Evolutionary conservation across 2,797 vertebrate species (phyloP).

Genomic region (Fistularia commersonii): DNA sequence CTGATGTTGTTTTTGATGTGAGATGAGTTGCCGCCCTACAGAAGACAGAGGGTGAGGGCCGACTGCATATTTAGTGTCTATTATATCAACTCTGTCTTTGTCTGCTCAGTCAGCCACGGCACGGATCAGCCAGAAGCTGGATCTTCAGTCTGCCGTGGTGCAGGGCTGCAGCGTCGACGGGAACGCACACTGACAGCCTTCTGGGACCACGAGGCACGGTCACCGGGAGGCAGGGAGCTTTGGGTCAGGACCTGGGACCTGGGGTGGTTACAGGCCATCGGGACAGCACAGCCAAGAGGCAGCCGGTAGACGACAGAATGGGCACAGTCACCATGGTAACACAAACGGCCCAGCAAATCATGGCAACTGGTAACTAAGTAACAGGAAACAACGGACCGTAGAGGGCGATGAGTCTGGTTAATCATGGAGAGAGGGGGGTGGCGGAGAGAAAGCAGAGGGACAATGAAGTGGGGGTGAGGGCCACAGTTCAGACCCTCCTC

Average conservation of each 20-base stretch:
- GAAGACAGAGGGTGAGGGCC: conserved; percentile 10
- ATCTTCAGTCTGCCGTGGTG: conserved; percentile 44
- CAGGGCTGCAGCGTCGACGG: conserved; percentile 41
- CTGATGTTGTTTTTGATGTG: conserved; percentile 11
- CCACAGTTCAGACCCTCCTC: conserved; percentile 29
- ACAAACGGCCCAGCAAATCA: conserved; percentile 77
- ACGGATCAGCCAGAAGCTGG: conserved; percentile 60
- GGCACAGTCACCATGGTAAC: conserved; percentile 81
- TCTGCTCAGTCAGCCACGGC: conserved; percentile 44
- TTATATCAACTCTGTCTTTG: conserved; percentile 38
- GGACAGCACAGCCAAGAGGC: conserved; percentile 71
- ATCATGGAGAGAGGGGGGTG: conserved; percentile 51
- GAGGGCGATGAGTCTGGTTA: conserved; percentile 69
- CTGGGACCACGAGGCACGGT: conserved; percentile 53
- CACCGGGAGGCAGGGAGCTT: conserved; percentile 45
- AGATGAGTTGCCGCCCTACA: conserved; percentile 12
- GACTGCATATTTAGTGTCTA: conserved; percentile 29
- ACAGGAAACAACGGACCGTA: conserved; percentile 77
- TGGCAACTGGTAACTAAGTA: conserved; percentile 84
- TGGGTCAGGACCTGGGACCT: conserved; percentile 66
- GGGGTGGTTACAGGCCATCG: conserved; percentile 64
- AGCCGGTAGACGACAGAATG: conserved; percentile 75
- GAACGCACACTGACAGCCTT: conserved; percentile 66
- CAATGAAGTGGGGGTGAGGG: conserved; percentile 46
- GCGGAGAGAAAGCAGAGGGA: conserved; percentile 26